Conservation (phyloP, 2,797 vertebrate genomes). For the Urocyon cinereoargenteus region DNA sequence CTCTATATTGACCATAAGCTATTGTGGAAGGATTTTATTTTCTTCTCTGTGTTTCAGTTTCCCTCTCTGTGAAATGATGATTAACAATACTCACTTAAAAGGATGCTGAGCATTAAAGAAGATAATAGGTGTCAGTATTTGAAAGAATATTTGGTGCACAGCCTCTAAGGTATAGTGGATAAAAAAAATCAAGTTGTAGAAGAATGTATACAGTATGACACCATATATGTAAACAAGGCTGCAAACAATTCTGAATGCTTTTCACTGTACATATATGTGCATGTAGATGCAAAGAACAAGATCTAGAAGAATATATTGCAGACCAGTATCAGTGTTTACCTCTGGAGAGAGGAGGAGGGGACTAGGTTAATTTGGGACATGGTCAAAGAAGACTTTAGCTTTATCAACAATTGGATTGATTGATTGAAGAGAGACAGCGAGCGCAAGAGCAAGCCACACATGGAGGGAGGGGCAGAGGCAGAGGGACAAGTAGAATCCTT, state of each 20-base stretch:
- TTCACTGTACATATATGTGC: background rate
- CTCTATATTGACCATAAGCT: background rate
- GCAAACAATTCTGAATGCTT: background rate
- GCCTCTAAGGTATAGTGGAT: background rate
- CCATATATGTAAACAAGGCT: background rate
- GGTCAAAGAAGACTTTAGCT: background rate
- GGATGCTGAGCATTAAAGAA: background rate
- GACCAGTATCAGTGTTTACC: background rate
- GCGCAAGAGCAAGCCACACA: background rate
- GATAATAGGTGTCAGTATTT: background rate
- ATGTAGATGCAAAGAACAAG: background rate
- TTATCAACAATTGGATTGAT: background rate
- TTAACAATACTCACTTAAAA: background rate
- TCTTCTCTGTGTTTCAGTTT: background rate
- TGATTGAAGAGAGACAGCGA: background rate
- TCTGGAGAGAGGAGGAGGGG: background rate
- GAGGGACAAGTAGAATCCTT: background rate
- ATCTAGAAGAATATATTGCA: background rate
- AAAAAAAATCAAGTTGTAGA: conserved; percentile 13
- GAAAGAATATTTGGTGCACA: background rate
- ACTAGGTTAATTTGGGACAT: background rate
- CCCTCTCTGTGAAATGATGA: background rate
- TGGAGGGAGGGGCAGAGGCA: background rate
- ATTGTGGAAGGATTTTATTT: background rate
- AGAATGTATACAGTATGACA: background rate